phyloP scores from a whole-genome alignment of 2,888 invertebrate species.

The Carcina quercana region DNA sequence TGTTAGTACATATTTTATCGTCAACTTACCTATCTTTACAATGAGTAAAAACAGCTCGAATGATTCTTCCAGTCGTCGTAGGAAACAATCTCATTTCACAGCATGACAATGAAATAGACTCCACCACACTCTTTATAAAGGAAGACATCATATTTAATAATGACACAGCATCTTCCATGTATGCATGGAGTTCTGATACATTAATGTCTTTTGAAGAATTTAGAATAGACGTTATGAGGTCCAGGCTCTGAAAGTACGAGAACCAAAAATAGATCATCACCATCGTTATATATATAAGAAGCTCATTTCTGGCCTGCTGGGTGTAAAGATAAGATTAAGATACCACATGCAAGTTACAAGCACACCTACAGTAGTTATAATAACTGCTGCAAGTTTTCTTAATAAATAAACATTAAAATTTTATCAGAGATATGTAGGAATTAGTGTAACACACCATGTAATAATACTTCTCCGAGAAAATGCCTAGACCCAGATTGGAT shows the following conservation, averaged over 20 bases:
- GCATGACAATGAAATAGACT: constrained; percentile 35
- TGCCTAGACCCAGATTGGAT: too few relatives aligned
- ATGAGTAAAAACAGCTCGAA: constrained; percentile 56
- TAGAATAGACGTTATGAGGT: constrained; percentile 28
- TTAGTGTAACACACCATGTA: too few relatives aligned
- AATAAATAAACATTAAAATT: too few relatives aligned
- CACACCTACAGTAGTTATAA: too few relatives aligned
- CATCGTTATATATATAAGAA: background rate
- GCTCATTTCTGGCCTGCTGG: too few relatives aligned
- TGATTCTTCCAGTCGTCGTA: constrained; percentile 40
- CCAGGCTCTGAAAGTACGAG: constrained; percentile 43
- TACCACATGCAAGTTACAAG: too few relatives aligned
- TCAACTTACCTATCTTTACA: constrained; percentile 63
- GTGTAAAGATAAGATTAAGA: too few relatives aligned
- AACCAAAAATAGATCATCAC: constrained; percentile 4
- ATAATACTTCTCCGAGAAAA: too few relatives aligned
- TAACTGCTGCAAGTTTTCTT: too few relatives aligned
- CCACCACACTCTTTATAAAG: constrained; percentile 36
- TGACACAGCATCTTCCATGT: constrained; percentile 36
- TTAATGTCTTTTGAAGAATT: constrained; percentile 20
- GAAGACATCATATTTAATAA: constrained; percentile 40
- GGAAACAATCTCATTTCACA: constrained; percentile 38
- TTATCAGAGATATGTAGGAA: too few relatives aligned
- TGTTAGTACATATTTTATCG: too few relatives aligned
- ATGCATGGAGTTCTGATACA: constrained; percentile 25